phyloP scores from a whole-genome alignment of 2,888 invertebrate genomes.

The Stenoptilia bipunctidactyla region DNA sequence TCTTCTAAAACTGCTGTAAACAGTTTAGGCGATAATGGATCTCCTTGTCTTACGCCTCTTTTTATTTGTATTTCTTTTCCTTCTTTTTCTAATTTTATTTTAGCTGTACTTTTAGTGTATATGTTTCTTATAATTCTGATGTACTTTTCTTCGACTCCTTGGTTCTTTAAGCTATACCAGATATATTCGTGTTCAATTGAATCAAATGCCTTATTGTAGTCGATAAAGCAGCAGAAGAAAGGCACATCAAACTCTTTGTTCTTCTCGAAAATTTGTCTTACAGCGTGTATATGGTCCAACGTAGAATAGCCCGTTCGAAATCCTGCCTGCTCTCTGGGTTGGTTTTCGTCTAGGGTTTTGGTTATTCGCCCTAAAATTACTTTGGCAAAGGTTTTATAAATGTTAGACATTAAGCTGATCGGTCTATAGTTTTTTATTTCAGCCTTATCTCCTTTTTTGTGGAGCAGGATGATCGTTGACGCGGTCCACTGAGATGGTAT shows the following conservation, averaged over 20 bases:
- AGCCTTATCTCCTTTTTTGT: slow-evolving; percentile 7
- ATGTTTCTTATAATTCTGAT: too few relatives aligned
- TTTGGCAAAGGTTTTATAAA: slow-evolving; percentile 4
- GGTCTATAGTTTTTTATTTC: slow-evolving; percentile 7
- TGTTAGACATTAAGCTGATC: slow-evolving; percentile 5
- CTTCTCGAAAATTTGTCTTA: slow-evolving; percentile 3
- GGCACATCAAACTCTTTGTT: slow-evolving; percentile 1
- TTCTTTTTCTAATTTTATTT: too few relatives aligned
- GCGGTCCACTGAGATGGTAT: slow-evolving; percentile 7
- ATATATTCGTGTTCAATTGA: too few relatives aligned
- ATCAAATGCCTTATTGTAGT: neutral
- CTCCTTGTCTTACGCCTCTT: too few relatives aligned
- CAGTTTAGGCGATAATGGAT: too few relatives aligned
- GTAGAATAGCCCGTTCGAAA: slow-evolving; percentile 8
- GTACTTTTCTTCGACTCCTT: too few relatives aligned
- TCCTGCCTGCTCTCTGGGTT: slow-evolving; percentile 10
- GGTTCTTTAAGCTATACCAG: too few relatives aligned
- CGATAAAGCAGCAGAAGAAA: neutral
- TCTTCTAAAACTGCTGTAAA: too few relatives aligned
- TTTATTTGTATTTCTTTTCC: too few relatives aligned
- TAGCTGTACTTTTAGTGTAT: too few relatives aligned
- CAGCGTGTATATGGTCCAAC: slow-evolving; percentile 7
- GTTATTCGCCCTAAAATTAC: slow-evolving; percentile 4
- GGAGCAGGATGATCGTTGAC: slow-evolving; percentile 9
- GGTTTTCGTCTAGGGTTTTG: slow-evolving; percentile 8